Base-by-base conservation (phyloP, 2,888 invertebrate genomes). In the Frankliniella intonsa region DNA sequence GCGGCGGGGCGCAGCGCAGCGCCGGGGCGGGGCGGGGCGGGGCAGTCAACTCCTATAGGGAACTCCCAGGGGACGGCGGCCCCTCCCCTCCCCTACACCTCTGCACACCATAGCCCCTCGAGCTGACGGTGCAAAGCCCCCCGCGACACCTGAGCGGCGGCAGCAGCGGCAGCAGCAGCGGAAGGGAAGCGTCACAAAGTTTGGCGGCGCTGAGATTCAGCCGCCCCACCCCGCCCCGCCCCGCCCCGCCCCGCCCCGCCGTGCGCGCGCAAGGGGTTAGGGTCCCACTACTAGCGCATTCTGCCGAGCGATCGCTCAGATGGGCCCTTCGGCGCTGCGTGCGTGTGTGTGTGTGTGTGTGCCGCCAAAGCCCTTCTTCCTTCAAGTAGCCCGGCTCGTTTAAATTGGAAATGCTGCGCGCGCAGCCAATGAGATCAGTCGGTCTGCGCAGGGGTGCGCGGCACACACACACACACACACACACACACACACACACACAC, bases 331-430 rank as follows among this genome's bases (percentile, higher is more conserved):
- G 22, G 8, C 0, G 69, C 8, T 5, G 22, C 7, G 22, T 11
- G n/a, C 8, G 19, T 22, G 69, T 22, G 22, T 69, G 69, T 22
- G 69, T 22, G 69, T 22, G 22, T 7, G 69, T 22, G 38, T 38
- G 62, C 17, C 55, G 55, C 14, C 55, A 62, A 62, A 62, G 62
- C 62, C 62, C 11, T 62, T 62, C 55, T 55, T n/a, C 62, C n/a
- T n/a, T 62, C 14, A 14, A 12, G 55, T 55, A 17, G n/a, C 3
- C 62, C 62, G 17, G n/a, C 62, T 17, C 62, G 62, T 62, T 62
- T 62, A 62, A 62, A 62, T 62, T 62, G 62, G 62, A 62, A 62
- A 62, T 62, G 62, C 62, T n/a, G 62, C 55, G 55, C 62, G 62
- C 17, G 62, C 62, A n/a, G 14, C 62, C 62, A n/a, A 62, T 62